phyloP scores from a whole-genome alignment of 2,888 invertebrate species.

The Acronicta alni region DNA sequence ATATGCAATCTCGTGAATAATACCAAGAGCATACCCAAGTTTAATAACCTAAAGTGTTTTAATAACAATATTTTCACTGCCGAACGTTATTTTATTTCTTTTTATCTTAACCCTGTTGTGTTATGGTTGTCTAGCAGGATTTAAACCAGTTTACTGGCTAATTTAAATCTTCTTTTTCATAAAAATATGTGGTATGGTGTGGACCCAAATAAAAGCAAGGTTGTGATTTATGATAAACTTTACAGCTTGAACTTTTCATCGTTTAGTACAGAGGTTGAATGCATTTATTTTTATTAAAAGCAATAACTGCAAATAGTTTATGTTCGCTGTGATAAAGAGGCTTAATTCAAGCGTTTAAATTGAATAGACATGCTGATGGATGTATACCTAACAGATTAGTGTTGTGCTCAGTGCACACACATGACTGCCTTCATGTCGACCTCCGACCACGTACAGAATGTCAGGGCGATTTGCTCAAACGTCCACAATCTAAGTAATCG shows the following conservation, averaged over 20 bases:
- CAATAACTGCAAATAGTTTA: slow-evolving; percentile 9
- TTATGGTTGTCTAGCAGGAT: slow-evolving; percentile 46
- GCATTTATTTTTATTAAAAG: slow-evolving; percentile 21
- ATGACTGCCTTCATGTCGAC: slow-evolving; percentile 78
- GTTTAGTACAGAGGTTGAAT: slow-evolving; percentile 24
- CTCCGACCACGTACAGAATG: slow-evolving; percentile 77
- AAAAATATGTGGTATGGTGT: slow-evolving; percentile 44
- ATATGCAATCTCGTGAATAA: too few species aligned
- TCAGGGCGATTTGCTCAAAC: slow-evolving; percentile 75
- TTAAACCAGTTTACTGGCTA: slow-evolving; percentile 62
- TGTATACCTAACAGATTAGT: slow-evolving; percentile 47
- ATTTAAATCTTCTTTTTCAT: slow-evolving; percentile 50
- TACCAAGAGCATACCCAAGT: too few species aligned
- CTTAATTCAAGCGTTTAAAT: slow-evolving; percentile 31
- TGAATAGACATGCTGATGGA: slow-evolving; percentile 52
- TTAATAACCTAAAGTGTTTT: too few species aligned
- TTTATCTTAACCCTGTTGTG: not conserved
- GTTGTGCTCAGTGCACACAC: slow-evolving; percentile 62
- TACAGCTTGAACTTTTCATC: slow-evolving; percentile 27
- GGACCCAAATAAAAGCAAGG: slow-evolving; percentile 60
- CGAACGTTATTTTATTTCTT: too few species aligned
- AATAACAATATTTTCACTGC: too few species aligned
- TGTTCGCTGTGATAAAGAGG: slow-evolving; percentile 12
- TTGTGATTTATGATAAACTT: slow-evolving; percentile 52
- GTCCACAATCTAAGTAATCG: slow-evolving; percentile 56